Evolutionary conservation across 2,888 invertebrate species (phyloP).

Genomic region (Adelognathus sp.): DNA sequence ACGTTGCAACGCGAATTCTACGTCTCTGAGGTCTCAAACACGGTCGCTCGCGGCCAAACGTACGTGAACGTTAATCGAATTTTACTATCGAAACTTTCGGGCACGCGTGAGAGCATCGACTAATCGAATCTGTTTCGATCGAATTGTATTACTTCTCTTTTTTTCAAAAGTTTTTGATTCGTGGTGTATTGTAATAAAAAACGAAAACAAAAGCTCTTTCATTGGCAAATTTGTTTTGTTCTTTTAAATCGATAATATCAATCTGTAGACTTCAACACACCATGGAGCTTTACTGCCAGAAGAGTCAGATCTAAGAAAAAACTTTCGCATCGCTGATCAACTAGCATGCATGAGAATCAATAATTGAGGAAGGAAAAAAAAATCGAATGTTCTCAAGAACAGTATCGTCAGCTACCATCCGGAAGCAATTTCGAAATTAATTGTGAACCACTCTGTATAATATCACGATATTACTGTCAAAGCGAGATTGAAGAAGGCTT

Average conservation of each 20-base stretch:
- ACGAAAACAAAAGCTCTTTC: too few relatives aligned
- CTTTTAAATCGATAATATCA: not conserved
- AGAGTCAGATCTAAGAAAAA: not conserved
- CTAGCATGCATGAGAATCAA: conserved; percentile 14
- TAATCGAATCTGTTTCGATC: not conserved
- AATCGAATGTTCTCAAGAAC: too few relatives aligned
- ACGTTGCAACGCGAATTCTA: conserved; percentile 12
- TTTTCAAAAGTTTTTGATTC: not conserved
- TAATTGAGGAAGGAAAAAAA: too few relatives aligned
- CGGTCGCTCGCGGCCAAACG: conserved; percentile 52
- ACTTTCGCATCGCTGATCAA: not conserved
- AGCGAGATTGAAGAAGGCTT: not conserved
- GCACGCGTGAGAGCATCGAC: not conserved
- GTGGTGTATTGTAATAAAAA: too few relatives aligned
- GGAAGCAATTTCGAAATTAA: too few relatives aligned
- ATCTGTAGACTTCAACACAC: not conserved
- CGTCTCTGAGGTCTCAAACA: conserved; percentile 1
- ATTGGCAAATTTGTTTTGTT: too few relatives aligned
- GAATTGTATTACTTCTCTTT: not conserved
- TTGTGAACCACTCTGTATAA: too few relatives aligned
- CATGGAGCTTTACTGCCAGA: not conserved
- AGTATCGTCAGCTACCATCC: too few relatives aligned
- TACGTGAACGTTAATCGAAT: not conserved
- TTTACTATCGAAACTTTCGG: not conserved
- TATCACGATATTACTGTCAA: too few relatives aligned